phyloP scores from a whole-genome alignment of 2,113 vertebrate genomes.

The Cynopterus brachyotis region DNA sequence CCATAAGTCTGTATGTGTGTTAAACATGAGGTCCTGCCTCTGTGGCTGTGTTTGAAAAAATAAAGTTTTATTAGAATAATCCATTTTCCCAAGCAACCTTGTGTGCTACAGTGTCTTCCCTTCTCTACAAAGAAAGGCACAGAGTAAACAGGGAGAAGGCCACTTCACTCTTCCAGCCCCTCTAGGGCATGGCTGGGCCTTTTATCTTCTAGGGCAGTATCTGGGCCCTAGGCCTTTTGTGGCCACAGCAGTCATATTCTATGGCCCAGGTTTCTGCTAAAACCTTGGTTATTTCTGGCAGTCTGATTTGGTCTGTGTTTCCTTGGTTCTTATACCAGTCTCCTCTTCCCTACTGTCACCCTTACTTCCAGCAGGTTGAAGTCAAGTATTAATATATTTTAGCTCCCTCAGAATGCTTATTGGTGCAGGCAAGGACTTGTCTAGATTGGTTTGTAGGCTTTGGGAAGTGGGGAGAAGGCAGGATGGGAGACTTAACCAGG shows the following conservation, averaged over 20 bases:
- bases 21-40: slow-evolving; percentile 82
- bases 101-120: slow-evolving; percentile 72
- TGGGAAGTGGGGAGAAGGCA: not conserved
- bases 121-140: slow-evolving; percentile 48
- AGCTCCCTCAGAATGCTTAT: slow-evolving; percentile 27
- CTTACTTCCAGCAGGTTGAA: slow-evolving; percentile 21
- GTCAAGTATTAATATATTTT: slow-evolving; percentile 48
- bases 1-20: slow-evolving; percentile 81
- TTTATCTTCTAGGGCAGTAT: not conserved
- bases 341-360: not conserved
- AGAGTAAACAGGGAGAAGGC: not conserved
- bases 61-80: slow-evolving; percentile 83
- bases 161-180: not conserved
- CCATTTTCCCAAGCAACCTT: slow-evolving; percentile 78
- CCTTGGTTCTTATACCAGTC: not conserved
- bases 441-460: slow-evolving; percentile 41
- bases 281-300: slow-evolving; percentile 17
- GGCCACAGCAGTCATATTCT: not conserved
- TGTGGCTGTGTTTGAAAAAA: slow-evolving; percentile 82
- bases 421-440: slow-evolving; percentile 15
- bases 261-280: not conserved
- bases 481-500: not conserved
- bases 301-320: slow-evolving; percentile 24
- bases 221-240: not conserved
- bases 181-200: not conserved